phyloP scores from a whole-genome alignment of 1,140 invertebrate species.

The Ceratosolen solmsi region DNA sequence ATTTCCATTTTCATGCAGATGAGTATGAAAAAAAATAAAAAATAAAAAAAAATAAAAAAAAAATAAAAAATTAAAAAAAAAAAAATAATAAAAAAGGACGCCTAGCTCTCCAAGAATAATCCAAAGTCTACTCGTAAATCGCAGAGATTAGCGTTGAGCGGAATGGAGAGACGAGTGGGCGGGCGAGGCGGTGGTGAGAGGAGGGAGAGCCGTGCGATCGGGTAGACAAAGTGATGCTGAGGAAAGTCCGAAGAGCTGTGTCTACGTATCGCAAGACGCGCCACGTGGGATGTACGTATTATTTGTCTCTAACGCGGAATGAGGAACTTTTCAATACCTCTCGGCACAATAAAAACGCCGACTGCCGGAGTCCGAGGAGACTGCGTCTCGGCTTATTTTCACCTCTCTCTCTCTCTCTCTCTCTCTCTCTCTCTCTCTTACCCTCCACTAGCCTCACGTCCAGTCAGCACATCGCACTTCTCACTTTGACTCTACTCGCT shows the following conservation, averaged over 20 bases:
- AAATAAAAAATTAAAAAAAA: not conserved
- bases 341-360: constrained; percentile 7
- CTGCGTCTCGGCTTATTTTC: not conserved
- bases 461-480: no score
- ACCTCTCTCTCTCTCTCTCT: not conserved
- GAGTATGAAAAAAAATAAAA: not conserved
- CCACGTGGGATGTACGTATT: not conserved
- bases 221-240: not conserved
- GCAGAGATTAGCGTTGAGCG: constrained; percentile 1
- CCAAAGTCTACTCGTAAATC: not conserved
- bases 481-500: no score
- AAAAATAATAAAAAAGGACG: not conserved
- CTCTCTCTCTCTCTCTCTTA: not conserved
- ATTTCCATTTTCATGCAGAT: constrained; percentile 47
- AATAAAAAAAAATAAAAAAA: no score
- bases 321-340: constrained; percentile 7
- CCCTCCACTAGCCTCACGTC: no score
- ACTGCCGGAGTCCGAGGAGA: not conserved
- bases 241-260: not conserved
- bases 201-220: not conserved
- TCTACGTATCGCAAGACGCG: not conserved
- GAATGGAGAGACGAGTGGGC: not conserved
- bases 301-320: not conserved
- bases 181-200: not conserved
- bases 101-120: not conserved